Percentiles rank a stretch among this genome's conserved stretches.
Evolutionary conservation across 2,888 invertebrate species (phyloP).

Genomic region (Dione juno): DNA sequence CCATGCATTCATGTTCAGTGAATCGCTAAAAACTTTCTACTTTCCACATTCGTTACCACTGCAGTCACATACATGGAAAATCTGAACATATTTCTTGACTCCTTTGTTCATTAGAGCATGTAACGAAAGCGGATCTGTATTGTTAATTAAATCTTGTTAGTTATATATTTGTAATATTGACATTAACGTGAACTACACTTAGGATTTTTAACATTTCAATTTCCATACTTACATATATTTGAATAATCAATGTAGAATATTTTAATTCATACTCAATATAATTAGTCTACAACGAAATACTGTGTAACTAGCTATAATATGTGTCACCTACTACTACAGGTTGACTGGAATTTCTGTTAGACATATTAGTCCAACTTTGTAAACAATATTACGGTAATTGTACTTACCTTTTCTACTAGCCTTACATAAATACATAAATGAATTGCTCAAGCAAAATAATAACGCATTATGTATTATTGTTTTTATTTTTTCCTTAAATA

Average conservation of each 20-base stretch:
- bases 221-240: too few species aligned
- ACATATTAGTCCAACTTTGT: too few species aligned
- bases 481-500: constrained; percentile 65
- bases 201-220: too few species aligned
- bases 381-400: too few species aligned
- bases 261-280: too few species aligned
- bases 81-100: constrained; percentile 76
- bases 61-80: constrained; percentile 77
- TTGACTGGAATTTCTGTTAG: too few species aligned
- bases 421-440: not conserved
- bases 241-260: too few species aligned
- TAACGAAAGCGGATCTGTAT: constrained; percentile 71
- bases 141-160: constrained; percentile 54
- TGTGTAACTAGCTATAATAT: too few species aligned
- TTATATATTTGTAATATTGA: constrained; percentile 35
- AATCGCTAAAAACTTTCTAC: constrained; percentile 81
- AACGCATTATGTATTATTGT: constrained; percentile 64
- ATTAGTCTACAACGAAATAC: too few species aligned
- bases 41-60: constrained; percentile 73
- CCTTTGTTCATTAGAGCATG: constrained; percentile 72
- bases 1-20: constrained; percentile 79
- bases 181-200: not conserved
- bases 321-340: too few species aligned
- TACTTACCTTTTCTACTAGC: too few species aligned
- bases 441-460: constrained; percentile 56